Percentiles rank a stretch among this genome's conserved stretches.
Conservation (phyloP, 2,113 vertebrate genomes). For the Dicrurus megarhynchus region DNA sequence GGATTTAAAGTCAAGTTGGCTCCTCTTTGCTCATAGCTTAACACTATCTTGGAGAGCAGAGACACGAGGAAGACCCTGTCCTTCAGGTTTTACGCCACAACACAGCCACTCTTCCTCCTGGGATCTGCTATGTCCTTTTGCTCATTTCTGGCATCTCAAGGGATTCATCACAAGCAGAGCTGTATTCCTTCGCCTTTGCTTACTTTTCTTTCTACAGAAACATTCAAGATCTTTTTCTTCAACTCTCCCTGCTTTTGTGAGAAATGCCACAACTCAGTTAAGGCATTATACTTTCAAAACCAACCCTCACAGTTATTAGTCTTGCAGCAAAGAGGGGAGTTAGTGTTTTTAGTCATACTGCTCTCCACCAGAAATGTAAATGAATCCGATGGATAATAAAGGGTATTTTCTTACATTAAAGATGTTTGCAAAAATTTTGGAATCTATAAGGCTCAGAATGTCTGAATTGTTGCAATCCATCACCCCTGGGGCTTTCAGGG, state of each 20-base stretch:
- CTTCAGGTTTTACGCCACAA: not conserved
- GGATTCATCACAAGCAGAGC: not conserved
- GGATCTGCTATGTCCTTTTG: not conserved
- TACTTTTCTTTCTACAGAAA: not conserved
- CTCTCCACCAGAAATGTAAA: not conserved
- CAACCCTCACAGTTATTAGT: not conserved
- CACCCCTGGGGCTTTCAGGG: not conserved
- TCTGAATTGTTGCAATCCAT: not conserved
- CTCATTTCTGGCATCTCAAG: not conserved
- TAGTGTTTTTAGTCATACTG: not conserved
- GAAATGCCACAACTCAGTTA: not conserved
- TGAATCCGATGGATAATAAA: not conserved
- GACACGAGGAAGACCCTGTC: not conserved
- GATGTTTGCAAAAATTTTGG: not conserved
- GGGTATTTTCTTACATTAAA: not conserved
- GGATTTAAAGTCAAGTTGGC: not conserved
- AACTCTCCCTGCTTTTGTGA: not conserved
- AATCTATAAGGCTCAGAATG: not conserved
- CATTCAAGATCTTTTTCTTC: not conserved
- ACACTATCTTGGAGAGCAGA: not conserved
- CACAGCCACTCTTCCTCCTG: not conserved
- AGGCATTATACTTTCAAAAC: not conserved
- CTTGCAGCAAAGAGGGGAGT: not conserved
- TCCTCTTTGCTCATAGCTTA: not conserved
- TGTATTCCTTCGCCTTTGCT: not conserved